phyloP scores from a whole-genome alignment of 2,888 invertebrate genomes.

The Latheticus oryzae region DNA sequence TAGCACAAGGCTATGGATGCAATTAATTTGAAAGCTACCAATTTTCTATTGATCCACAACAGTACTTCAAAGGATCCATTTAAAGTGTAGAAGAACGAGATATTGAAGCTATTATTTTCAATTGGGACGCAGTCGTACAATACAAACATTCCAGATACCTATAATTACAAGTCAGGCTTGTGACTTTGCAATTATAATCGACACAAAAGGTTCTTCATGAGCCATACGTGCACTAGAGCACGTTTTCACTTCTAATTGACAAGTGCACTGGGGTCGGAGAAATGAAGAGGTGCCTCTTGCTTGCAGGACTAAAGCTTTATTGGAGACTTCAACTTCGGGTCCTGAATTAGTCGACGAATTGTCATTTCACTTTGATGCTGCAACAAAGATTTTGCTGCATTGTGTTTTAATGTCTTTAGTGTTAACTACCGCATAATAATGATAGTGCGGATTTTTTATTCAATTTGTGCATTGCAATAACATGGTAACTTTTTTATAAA shows the following conservation, averaged over 20 bases:
- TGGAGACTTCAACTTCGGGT: constrained; percentile 37
- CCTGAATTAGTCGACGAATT: constrained; percentile 25
- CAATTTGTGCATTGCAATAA: not conserved
- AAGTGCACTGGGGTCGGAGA: constrained; percentile 37
- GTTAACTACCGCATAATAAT: too few species aligned
- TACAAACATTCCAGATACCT: constrained; percentile 50
- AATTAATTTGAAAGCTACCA: constrained; percentile 38
- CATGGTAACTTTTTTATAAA: too few species aligned
- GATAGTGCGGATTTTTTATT: too few species aligned
- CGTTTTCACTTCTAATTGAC: constrained; percentile 57
- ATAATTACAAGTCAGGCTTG: constrained; percentile 51
- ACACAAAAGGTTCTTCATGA: constrained; percentile 50
- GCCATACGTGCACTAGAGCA: constrained; percentile 57
- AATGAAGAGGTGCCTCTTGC: constrained; percentile 21
- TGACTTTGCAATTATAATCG: constrained; percentile 54
- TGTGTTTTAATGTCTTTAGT: too few species aligned
- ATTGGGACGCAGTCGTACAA: constrained; percentile 42
- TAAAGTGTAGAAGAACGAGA: constrained; percentile 29
- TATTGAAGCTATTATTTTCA: constrained; percentile 41
- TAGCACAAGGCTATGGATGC: constrained; percentile 20
- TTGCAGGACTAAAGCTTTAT: constrained; percentile 28
- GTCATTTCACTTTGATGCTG: too few species aligned
- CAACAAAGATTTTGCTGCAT: too few species aligned
- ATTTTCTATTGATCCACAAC: constrained; percentile 38
- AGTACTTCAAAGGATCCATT: constrained; percentile 30